A percentile compares a stretch with the other conserved stretches of the same genome.
Evolutionary conservation across 1,140 invertebrate species (phyloP).

Genomic region (Meloidogyne hapla): DNA sequence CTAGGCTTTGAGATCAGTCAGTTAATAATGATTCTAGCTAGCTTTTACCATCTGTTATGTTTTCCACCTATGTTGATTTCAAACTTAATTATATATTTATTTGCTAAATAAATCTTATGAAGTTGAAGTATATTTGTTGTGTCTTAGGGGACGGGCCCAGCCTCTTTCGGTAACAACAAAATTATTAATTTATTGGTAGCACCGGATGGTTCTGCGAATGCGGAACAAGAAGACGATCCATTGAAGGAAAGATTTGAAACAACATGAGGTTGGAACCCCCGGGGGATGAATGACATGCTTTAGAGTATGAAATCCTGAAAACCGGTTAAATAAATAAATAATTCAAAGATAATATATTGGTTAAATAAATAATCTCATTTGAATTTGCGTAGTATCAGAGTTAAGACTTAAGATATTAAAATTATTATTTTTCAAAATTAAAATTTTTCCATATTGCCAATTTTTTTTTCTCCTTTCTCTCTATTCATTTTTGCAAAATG

Average conservation of each 20-base stretch:
- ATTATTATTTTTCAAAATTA: too few relatives aligned
- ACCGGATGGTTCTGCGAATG: constrained; percentile 16
- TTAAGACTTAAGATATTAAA: background rate
- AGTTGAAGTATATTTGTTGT: too few relatives aligned
- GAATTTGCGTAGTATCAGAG: background rate
- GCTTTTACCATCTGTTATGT: too few relatives aligned
- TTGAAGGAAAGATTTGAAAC: background rate
- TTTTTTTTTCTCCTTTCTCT: background rate
- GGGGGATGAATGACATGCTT: background rate
- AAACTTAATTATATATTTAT: too few relatives aligned
- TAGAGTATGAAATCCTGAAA: constrained; percentile 2
- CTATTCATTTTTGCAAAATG: too few relatives aligned
- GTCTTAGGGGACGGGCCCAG: background rate
- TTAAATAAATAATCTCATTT: background rate
- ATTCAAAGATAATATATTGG: background rate
- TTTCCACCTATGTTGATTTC: too few relatives aligned
- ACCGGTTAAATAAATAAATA: background rate
- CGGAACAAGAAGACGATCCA: background rate
- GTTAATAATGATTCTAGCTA: too few relatives aligned
- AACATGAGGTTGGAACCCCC: background rate
- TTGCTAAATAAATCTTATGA: too few relatives aligned
- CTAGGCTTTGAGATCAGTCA: too few relatives aligned
- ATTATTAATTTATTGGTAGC: constrained; percentile 13
- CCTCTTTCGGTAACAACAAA: background rate
- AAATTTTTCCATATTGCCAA: too few relatives aligned